phyloP scores from a whole-genome alignment of 2,797 vertebrate species.

The Psittacula echo region DNA sequence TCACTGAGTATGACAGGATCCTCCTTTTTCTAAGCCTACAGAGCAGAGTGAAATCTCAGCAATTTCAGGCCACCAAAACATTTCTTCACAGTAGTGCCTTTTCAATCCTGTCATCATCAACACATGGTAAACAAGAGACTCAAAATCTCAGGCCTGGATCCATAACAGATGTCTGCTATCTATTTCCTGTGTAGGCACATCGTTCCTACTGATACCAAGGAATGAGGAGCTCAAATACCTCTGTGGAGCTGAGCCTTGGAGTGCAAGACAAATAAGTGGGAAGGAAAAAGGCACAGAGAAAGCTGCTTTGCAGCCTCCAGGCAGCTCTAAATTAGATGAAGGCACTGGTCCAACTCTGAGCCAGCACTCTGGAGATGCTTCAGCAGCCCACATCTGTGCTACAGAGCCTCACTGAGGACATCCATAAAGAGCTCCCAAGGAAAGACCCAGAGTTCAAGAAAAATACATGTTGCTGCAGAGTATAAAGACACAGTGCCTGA shows the following conservation, averaged over 20 bases:
- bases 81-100: not conserved
- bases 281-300: not conserved
- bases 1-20: not conserved
- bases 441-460: not conserved
- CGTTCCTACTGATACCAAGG: not conserved
- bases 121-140: not conserved
- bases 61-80: not conserved
- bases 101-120: conserved; percentile 18
- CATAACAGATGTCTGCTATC: conserved; percentile 20
- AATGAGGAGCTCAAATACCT: not conserved
- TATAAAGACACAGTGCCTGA: not conserved
- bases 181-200: not conserved
- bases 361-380: not conserved
- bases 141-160: conserved; percentile 14
- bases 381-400: conserved; percentile 33
- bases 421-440: not conserved
- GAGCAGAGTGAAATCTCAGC: not conserved
- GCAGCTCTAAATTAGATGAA: not conserved
- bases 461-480: not conserved
- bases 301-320: not conserved
- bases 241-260: not conserved
- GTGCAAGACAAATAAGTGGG: not conserved
- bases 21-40: not conserved
- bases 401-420: not conserved
- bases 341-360: not conserved